Base-by-base conservation (phyloP, 2,113 vertebrate genomes). In the Leucosticte australis region DNA sequence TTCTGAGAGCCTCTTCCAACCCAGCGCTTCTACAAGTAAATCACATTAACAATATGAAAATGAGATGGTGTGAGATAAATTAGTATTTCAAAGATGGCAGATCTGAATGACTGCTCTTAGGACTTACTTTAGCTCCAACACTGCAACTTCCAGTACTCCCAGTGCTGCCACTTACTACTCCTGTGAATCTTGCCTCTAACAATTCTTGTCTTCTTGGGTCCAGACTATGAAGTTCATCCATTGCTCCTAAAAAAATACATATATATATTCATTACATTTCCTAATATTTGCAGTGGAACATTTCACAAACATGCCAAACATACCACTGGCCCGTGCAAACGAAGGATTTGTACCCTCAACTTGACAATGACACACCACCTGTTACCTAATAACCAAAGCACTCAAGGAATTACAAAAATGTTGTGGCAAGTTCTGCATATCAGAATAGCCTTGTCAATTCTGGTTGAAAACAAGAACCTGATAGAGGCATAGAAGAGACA, bases 211-310 rank as follows among this genome's bases (percentile, higher is more conserved):
- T 98, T 97, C 99, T 98, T 97, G 99, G 99, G 97, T 99, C 99
- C 98, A 99, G 98, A 98, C 99, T 99, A 97, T 99, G 98, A 98
- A 99, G 99, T 96, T 99, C 99, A 98, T 99, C 99, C 99, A 99
- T 99, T 97, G 98, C 98, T 98, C 99, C 99, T 99, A 96, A 74
- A 81, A 73, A 86, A n/a, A 39, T 9, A 63, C 7, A 64, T 6
- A 65, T 2, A 75, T 8, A 56, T 76, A 49, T 78, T 59, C 6
- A 63, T 92, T 87, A 68, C 31, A 85, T 82, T 63, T 50, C 31
- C 15, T 69, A 73, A 76, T 85, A 71, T 80, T 84, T 94, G 78
- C 47, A 60, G 47, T 77, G 55, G 18, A 95, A 77, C 92, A 70
- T 86, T 88, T 94, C 44, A 62, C 62, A 80, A 86, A 85, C 13